Conservation (phyloP, 64 coral and sea anemone genomes). For the Trachythela sp. region DNA sequence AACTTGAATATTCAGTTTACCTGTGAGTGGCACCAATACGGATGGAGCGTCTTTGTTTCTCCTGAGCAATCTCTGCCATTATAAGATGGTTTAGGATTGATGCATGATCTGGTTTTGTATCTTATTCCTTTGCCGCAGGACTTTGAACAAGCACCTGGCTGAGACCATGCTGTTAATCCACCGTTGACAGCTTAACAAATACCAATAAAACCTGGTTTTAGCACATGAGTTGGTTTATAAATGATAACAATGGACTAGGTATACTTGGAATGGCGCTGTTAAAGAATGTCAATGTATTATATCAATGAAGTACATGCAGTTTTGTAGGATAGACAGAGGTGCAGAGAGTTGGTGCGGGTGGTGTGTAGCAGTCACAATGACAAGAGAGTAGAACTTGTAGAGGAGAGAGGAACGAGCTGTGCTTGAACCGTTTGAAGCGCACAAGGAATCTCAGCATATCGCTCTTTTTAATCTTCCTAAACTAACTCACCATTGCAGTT, state of each 20-base stretch:
- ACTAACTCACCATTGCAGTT: conserved; percentile 1
- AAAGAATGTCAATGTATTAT: too few relatives aligned
- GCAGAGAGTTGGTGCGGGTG: too few relatives aligned
- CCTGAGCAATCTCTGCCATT: neutral
- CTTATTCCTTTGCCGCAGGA: neutral
- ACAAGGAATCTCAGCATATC: neutral
- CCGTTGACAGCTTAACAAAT: neutral
- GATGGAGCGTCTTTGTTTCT: neutral
- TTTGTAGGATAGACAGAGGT: too few relatives aligned
- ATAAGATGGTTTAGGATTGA: neutral
- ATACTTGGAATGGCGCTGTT: too few relatives aligned
- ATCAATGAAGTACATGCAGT: too few relatives aligned
- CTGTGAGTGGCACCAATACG: neutral
- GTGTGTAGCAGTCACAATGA: too few relatives aligned
- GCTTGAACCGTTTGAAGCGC: neutral
- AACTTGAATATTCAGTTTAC: neutral
- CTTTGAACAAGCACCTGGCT: neutral
- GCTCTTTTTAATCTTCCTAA: neutral
- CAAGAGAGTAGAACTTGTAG: too few relatives aligned
- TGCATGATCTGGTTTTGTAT: neutral
- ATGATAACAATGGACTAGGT: too few relatives aligned
- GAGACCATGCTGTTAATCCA: neutral
- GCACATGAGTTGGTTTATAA: too few relatives aligned
- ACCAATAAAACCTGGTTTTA: neutral
- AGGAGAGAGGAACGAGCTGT: too few relatives aligned